Conservation (phyloP, 2,113 vertebrate species). For the Trogon surrucura region DNA sequence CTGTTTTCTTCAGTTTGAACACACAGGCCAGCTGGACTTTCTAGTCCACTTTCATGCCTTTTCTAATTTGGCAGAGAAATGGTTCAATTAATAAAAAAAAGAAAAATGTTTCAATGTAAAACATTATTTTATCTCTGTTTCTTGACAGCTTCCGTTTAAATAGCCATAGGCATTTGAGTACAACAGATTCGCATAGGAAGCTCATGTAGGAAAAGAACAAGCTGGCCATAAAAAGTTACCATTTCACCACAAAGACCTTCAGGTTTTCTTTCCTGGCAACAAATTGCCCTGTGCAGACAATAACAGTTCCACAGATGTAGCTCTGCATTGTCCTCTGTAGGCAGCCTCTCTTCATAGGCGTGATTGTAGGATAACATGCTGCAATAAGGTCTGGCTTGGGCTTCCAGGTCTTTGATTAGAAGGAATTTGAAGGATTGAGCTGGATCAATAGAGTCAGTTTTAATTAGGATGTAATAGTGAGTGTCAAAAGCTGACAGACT, state of each 20-base stretch:
- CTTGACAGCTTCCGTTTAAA: neutral
- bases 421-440: slow-evolving; percentile 12
- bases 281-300: neutral
- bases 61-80: neutral
- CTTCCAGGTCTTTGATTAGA: neutral
- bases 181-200: neutral
- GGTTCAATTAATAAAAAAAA: neutral
- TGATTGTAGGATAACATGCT: neutral
- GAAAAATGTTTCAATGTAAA: neutral
- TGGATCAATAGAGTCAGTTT: slow-evolving; percentile 21
- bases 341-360: neutral
- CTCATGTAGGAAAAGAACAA: neutral
- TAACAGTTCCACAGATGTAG: neutral
- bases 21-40: neutral
- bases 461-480: slow-evolving; percentile 14
- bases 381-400: neutral
- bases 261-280: neutral
- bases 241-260: neutral
- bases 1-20: neutral
- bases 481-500: neutral
- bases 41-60: neutral
- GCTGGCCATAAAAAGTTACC: neutral
- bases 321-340: neutral
- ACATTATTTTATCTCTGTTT: neutral
- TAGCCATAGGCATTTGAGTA: neutral